Evolutionary conservation across 2,113 vertebrate genomes (phyloP).

Genomic region (Malurus alboscapulatus): DNA sequence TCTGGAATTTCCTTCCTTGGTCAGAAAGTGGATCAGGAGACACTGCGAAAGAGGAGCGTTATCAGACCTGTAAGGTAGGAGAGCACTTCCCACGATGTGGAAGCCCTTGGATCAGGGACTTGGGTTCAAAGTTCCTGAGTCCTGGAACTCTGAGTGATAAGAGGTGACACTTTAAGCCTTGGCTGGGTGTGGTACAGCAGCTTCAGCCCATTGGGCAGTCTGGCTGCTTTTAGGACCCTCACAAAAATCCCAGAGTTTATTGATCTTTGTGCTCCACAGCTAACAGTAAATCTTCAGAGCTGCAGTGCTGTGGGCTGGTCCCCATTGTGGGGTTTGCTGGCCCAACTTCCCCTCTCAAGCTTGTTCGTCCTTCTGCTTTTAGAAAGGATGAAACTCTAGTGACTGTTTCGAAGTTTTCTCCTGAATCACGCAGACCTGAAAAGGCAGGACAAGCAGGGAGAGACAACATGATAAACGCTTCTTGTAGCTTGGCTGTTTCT

Average conservation of each 20-base stretch:
- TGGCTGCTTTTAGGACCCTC: not conserved
- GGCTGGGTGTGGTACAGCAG: not conserved
- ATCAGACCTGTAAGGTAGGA: not conserved
- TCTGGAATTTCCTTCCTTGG: not conserved
- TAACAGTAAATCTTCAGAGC: not conserved
- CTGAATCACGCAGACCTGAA: not conserved
- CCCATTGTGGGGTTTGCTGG: fast-evolving
- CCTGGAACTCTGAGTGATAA: not conserved
- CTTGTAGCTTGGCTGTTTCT: not conserved
- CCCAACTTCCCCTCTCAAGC: not conserved
- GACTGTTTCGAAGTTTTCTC: not conserved
- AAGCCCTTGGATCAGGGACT: not conserved
- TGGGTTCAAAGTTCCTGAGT: not conserved
- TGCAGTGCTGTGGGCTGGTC: not conserved
- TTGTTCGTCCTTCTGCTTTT: not conserved
- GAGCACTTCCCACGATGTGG: fast-evolving
- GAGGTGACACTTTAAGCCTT: not conserved
- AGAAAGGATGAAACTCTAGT: not conserved
- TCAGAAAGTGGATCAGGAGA: not conserved
- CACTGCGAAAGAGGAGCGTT: not conserved
- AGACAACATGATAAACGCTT: not conserved
- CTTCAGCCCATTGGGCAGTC: not conserved
- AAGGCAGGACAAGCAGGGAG: not conserved
- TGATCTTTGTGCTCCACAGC: not conserved
- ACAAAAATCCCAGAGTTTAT: not conserved